phyloP scores from a whole-genome alignment of 2,113 vertebrate species.

The Dipodomys ordii region DNA sequence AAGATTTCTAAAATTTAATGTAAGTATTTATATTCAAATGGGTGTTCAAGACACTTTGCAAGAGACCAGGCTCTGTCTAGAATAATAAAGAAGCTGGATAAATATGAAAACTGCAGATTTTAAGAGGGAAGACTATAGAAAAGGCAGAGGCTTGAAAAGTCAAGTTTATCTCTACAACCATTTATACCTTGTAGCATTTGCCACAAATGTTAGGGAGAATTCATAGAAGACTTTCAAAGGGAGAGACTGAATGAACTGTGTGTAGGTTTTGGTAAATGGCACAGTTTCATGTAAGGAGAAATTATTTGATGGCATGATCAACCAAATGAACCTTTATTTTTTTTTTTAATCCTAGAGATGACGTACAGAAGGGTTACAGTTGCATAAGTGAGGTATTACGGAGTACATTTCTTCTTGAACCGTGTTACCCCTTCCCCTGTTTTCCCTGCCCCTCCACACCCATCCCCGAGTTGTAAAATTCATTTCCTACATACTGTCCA shows the following conservation, averaged over 20 bases:
- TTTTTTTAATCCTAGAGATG: too few species aligned
- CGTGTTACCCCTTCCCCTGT: too few species aligned
- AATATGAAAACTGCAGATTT: not conserved
- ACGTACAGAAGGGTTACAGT: too few species aligned
- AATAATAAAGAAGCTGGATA: not conserved
- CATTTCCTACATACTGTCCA: too few species aligned
- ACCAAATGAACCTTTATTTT: not conserved
- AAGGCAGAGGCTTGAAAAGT: not conserved
- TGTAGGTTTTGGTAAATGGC: not conserved
- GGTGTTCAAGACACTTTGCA: not conserved
- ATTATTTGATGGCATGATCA: not conserved
- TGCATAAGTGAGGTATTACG: too few species aligned
- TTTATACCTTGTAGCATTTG: not conserved
- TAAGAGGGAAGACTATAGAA: not conserved
- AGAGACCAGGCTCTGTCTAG: not conserved
- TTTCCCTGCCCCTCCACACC: too few species aligned
- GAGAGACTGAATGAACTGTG: not conserved
- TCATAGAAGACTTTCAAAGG: not conserved
- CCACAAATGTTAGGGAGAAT: not conserved
- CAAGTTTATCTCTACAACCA: not conserved
- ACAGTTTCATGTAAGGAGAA: not conserved
- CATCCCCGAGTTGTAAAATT: too few species aligned
- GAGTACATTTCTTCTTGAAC: too few species aligned
- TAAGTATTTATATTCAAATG: not conserved
- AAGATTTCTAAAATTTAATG: not conserved